Evolutionary conservation across 2,888 invertebrate genomes (phyloP), one percentile per base, ranked within the genome.

Genomic region (Exocentrus adspersus): DNA sequence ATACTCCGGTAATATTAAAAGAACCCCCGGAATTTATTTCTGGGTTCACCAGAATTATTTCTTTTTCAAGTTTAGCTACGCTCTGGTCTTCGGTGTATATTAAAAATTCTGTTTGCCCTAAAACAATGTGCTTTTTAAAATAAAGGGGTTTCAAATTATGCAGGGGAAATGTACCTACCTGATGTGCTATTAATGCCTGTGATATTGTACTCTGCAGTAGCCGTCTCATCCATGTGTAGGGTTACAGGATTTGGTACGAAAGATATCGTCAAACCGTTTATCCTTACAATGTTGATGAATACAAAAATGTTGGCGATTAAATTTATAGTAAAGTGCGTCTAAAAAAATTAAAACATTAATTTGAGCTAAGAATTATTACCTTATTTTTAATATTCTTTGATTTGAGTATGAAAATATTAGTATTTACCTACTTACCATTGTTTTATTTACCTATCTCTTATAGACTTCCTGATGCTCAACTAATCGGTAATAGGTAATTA

Each of bases 1-100:
- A 80, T 46, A 70, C 69, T 42, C 79, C 80, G 9, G 72, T 71
- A 6, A 80, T 50, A 46, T 74, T 75, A 63, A 80, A 77, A n/a
- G 65, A 65, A 10, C 77, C 78, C 1, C 56, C 64, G 16, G 42
- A 56, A 20, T 51, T 32, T 46, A 19, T 37, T 4, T 32, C 24
- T 9, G 63, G 46, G 42, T 57, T 51, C 30, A 63, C 50, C 32
- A 59, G 10, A 41, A 53, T 14, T 17, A 65, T 42, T n/a, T 46
- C 65, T 32, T 53, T 60, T 32, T 58, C 46, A 10, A 65, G 41
- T 7, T 21, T 42, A 6, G 69, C 71, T 37, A 71, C 53, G 37
- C 54, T 57, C 41, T 37, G 20, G 45, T 71, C 56, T 45, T 64
- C 62, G 21, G 52, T 51, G 42, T 65, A 68, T 10, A 67, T 51